phyloP scores from a whole-genome alignment of 2,797 vertebrate species.

The Anguilla megastoma region DNA sequence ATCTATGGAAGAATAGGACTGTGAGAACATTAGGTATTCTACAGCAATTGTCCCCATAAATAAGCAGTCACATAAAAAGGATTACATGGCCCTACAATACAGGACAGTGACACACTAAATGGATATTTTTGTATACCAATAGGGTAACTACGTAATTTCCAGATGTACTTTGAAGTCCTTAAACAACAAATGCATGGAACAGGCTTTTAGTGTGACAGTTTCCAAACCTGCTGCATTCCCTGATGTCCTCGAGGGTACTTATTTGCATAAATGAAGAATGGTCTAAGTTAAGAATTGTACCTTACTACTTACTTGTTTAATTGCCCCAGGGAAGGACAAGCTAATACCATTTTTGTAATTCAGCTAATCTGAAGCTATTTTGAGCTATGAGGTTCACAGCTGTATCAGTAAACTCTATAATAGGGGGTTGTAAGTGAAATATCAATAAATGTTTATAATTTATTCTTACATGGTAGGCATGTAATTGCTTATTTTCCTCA shows the following conservation, averaged over 20 bases:
- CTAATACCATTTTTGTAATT: constrained; percentile 30
- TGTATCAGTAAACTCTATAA: constrained; percentile 8
- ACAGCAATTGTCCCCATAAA: not conserved
- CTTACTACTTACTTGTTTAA: constrained; percentile 19
- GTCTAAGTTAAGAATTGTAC: constrained; percentile 10
- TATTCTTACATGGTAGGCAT: constrained; percentile 23
- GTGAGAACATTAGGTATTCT: constrained; percentile 5
- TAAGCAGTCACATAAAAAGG: not conserved
- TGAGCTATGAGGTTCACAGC: constrained; percentile 4
- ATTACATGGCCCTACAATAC: not conserved
- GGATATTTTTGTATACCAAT: not conserved
- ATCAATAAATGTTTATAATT: constrained; percentile 17
- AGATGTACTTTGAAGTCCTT: not conserved
- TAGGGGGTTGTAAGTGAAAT: constrained; percentile 20
- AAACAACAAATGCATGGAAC: not conserved
- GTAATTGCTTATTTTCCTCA: constrained; percentile 26
- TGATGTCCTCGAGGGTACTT: not conserved
- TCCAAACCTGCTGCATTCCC: constrained; percentile 12
- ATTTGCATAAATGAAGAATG: constrained; percentile 37
- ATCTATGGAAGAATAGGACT: not conserved
- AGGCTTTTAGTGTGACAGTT: constrained; percentile 8
- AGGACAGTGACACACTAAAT: not conserved
- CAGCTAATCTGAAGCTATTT: constrained; percentile 2
- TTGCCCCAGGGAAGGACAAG: not conserved
- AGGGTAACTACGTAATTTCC: not conserved